Conservation (phyloP, 2,888 invertebrate genomes). For the Meliscaeva auricollis region DNA sequence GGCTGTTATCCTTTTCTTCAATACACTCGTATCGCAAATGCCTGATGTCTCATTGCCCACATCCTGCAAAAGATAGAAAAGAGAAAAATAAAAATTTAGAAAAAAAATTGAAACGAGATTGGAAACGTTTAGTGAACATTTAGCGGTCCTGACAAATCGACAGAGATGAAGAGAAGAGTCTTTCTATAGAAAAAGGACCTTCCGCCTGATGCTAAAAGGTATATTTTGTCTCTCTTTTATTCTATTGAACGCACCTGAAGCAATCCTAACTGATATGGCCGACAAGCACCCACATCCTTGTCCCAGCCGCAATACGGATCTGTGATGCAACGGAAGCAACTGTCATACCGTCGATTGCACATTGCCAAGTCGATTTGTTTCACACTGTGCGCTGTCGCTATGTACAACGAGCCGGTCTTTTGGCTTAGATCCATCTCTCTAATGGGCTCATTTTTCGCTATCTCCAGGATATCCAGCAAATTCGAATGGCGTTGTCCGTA, state of each 20-base stretch:
- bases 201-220: not conserved
- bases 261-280: slow-evolving; percentile 94
- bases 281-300: slow-evolving; percentile 93
- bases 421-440: slow-evolving; percentile 94
- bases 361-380: slow-evolving; percentile 95
- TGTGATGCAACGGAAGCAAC: slow-evolving; percentile 95
- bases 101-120: slow-evolving; percentile 43
- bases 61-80: slow-evolving; percentile 89
- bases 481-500: slow-evolving; percentile 93
- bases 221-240: not conserved
- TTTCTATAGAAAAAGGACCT: slow-evolving; percentile 2
- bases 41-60: slow-evolving; percentile 95
- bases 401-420: slow-evolving; percentile 94
- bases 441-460: slow-evolving; percentile 95
- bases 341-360: slow-evolving; percentile 95
- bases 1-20: slow-evolving; percentile 94
- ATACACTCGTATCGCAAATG: slow-evolving; percentile 94
- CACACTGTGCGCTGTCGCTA: slow-evolving; percentile 94
- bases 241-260: slow-evolving; percentile 79
- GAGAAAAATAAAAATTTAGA: slow-evolving; percentile 83
- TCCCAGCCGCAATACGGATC: slow-evolving; percentile 99
- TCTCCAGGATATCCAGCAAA: slow-evolving; percentile 95
- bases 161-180: slow-evolving; percentile 20
- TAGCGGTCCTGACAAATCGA: slow-evolving; percentile 70
- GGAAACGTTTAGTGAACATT: slow-evolving; percentile 71